Percentiles rank a stretch among this genome's conserved stretches.
These are phyloP conservation scores for Melitaea athalia DNA, from an alignment of 2,888 invertebrate genomes.

Conservation along the genomic window DNA sequence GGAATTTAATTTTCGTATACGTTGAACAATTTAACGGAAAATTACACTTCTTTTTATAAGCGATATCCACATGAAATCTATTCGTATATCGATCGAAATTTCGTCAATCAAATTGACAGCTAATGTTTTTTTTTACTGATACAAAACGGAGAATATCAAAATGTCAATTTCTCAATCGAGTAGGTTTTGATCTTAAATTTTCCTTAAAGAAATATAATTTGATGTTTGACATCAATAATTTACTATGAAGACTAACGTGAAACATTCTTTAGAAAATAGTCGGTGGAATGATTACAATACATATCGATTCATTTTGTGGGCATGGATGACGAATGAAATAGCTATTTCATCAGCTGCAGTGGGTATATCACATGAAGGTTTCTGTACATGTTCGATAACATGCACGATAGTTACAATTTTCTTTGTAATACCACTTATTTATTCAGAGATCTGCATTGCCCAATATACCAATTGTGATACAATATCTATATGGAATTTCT, in stretches of 20 bases:
- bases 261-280: conserved; percentile 47
- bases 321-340: conserved; percentile 70
- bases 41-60: conserved; percentile 6
- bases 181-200: conserved; percentile 9
- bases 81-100: neutral
- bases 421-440: conserved; percentile 67
- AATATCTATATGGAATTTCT: conserved; percentile 67
- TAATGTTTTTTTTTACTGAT: neutral
- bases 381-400: conserved; percentile 54
- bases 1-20: conserved; percentile 54
- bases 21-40: conserved; percentile 26
- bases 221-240: neutral
- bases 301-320: conserved; percentile 63
- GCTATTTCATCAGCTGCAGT: conserved; percentile 54
- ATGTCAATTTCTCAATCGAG: conserved; percentile 21
- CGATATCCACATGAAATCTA: neutral
- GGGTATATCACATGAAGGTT: conserved; percentile 62
- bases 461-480: conserved; percentile 68
- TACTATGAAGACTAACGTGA: conserved; percentile 43
- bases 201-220: neutral
- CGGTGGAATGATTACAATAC: conserved; percentile 62
- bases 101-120: no score
- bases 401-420: conserved; percentile 57
- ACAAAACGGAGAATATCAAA: neutral
- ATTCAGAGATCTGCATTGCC: conserved; percentile 70